phyloP scores from a whole-genome alignment of 2,797 vertebrate species.

The Falco concolor region DNA sequence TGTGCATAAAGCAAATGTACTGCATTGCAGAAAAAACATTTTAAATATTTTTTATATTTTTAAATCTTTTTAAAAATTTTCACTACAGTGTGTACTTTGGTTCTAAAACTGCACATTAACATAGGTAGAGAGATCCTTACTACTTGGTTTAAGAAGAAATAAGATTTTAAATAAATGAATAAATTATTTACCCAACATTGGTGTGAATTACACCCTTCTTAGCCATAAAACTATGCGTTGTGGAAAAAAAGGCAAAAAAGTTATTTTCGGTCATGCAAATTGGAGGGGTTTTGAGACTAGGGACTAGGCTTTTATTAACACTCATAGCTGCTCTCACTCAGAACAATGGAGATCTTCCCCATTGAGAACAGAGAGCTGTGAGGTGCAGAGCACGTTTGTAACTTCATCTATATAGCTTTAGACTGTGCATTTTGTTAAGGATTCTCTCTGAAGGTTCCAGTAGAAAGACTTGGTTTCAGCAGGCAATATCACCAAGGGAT shows the following conservation, averaged over 20 bases:
- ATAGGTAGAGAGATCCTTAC: not conserved
- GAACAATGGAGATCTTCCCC: not conserved
- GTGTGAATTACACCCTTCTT: not conserved
- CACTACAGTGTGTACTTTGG: not conserved
- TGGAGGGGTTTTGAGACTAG: not conserved
- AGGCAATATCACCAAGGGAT: not conserved
- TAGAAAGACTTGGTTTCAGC: not conserved
- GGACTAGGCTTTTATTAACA: not conserved
- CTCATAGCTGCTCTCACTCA: not conserved
- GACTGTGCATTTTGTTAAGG: not conserved
- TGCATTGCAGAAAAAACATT: not conserved
- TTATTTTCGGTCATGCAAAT: not conserved
- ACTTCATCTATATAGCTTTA: not conserved
- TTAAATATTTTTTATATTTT: not conserved
- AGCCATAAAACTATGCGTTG: not conserved
- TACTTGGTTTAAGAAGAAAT: not conserved
- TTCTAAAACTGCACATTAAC: not conserved
- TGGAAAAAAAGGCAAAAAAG: not conserved
- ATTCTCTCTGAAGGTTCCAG: not conserved
- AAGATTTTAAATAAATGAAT: not conserved
- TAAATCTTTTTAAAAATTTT: not conserved
- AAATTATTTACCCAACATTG: not conserved
- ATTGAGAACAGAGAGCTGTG: not conserved
- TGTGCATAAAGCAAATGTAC: not conserved
- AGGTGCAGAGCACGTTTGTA: not conserved